phyloP scores from a whole-genome alignment of 2,797 vertebrate genomes.

The Pseudochromis fuscus region DNA sequence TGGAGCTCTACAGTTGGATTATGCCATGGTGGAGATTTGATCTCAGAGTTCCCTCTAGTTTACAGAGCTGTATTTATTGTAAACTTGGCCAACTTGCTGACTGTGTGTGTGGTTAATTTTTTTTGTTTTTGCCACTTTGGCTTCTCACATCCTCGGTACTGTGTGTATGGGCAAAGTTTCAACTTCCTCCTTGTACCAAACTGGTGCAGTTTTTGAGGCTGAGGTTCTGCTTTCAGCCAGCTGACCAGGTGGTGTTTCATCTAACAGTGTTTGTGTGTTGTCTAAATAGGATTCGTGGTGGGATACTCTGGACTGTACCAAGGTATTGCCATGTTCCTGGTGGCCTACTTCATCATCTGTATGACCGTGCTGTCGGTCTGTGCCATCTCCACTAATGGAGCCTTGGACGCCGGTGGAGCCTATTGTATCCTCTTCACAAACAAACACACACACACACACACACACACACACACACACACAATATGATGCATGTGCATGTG shows the following conservation, averaged over 20 bases:
- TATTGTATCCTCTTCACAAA: conserved; percentile 89
- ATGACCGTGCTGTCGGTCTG: conserved; percentile 94
- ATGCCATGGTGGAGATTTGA: no score
- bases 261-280: conserved; percentile 8
- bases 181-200: conserved; percentile 7
- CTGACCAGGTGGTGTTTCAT: neutral
- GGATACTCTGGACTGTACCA: conserved; percentile 92
- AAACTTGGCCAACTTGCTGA: neutral
- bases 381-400: conserved; percentile 94
- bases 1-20: no score
- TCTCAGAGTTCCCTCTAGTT: no score
- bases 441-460: neutral
- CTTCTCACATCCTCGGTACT: neutral
- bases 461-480: no score
- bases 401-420: conserved; percentile 91
- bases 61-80: neutral
- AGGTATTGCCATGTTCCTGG: conserved; percentile 88
- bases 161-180: neutral
- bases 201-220: no score
- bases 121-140: neutral
- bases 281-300: conserved; percentile 82
- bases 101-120: neutral
- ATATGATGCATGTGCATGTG: conserved; percentile 19
- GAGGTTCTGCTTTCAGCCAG: conserved; percentile 11
- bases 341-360: conserved; percentile 93